phyloP scores from a whole-genome alignment of 2,113 vertebrate species.

The Lepidothrix coronata region DNA sequence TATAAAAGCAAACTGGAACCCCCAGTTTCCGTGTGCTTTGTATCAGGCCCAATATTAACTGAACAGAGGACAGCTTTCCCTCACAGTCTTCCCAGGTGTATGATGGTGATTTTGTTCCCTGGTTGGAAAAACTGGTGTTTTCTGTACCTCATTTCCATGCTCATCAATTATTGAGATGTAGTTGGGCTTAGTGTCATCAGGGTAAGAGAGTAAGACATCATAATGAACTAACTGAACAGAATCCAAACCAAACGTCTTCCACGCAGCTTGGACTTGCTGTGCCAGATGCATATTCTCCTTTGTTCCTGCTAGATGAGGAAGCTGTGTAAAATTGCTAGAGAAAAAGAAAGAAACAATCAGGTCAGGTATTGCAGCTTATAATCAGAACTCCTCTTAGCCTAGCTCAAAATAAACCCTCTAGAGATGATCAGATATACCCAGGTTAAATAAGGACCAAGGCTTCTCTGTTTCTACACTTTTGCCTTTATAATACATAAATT shows the following conservation, averaged over 20 bases:
- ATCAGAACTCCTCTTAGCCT: background rate
- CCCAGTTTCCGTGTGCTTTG: background rate
- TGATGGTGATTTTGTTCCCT: background rate
- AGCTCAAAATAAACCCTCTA: background rate
- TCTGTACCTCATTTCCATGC: constrained; percentile 83
- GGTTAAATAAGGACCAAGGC: background rate
- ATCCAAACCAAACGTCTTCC: constrained; percentile 90
- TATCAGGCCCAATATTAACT: background rate
- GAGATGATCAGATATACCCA: background rate
- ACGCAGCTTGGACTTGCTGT: constrained; percentile 84
- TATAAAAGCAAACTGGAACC: background rate
- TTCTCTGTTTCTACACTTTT: background rate
- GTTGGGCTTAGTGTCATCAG: constrained; percentile 84
- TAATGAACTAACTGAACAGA: constrained; percentile 86
- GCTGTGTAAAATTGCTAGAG: constrained; percentile 88
- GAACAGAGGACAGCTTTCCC: background rate
- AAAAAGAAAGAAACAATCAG: background rate
- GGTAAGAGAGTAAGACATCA: constrained; percentile 93
- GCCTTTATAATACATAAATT: background rate
- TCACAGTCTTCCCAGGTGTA: background rate
- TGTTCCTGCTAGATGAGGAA: constrained; percentile 92
- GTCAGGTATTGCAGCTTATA: background rate
- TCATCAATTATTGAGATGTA: constrained; percentile 88
- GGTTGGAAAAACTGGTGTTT: background rate
- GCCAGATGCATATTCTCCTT: constrained; percentile 86